These are phyloP conservation scores for Galeruca laticollis DNA, from an alignment of 2,888 invertebrate genomes.

Conservation along the genomic window DNA sequence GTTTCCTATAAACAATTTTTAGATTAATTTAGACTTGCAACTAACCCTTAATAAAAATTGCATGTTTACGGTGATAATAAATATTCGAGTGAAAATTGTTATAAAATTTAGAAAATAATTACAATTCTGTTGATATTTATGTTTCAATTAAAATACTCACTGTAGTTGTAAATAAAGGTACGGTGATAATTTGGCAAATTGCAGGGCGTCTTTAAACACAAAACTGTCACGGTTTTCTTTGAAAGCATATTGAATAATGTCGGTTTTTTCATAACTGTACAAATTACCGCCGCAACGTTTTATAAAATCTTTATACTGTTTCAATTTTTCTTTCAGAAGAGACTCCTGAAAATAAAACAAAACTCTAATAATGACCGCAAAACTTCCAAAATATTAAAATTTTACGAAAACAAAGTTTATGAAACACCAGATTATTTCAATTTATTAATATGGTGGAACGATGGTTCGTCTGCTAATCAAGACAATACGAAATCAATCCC, in stretches of 20 bases:
- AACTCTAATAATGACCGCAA: no score
- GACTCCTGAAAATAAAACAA: conserved; percentile 63
- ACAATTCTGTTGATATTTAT: neutral
- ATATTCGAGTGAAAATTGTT: no score
- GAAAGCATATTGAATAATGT: conserved; percentile 78
- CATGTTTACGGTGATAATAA: no score
- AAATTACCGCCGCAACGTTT: conserved; percentile 74
- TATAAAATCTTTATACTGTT: conserved; percentile 73
- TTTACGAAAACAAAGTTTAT: no score
- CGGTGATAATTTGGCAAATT: conserved; percentile 68
- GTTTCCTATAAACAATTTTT: conserved; percentile 52
- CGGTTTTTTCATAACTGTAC: conserved; percentile 72
- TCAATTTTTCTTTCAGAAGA: conserved; percentile 67
- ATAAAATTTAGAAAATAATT: conserved; percentile 1
- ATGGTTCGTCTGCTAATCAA: no score
- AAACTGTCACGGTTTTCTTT: conserved; percentile 73
- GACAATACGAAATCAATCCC: no score
- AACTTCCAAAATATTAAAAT: no score
- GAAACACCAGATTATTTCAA: no score
- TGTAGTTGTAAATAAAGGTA: conserved; percentile 75
- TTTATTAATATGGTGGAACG: no score
- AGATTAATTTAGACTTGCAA: no score
- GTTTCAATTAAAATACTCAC: conserved; percentile 62
- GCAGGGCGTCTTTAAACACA: conserved; percentile 66
- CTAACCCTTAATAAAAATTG: no score